These are phyloP conservation scores for Syrmaticus mikado DNA, from an alignment of 2,113 vertebrate genomes.

Conservation along the genomic window DNA sequence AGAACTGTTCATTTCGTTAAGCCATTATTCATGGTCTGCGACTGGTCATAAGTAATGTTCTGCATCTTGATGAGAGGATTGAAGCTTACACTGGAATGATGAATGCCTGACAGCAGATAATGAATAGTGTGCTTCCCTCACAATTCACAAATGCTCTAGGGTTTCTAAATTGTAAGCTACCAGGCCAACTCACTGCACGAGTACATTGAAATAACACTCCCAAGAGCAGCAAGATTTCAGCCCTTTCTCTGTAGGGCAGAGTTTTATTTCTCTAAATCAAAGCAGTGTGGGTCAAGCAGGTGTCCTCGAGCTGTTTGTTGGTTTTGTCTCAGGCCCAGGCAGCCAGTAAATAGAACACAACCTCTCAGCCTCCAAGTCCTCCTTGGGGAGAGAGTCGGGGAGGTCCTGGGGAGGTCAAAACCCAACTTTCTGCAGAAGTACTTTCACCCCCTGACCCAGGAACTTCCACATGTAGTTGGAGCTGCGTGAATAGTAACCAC, in stretches of 20 bases:
- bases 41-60: conserved; percentile 68
- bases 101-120: conserved; percentile 72
- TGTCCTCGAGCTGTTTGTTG: conserved; percentile 24
- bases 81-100: conserved; percentile 53
- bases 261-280: conserved; percentile 51
- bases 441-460: not conserved
- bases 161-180: conserved; percentile 60
- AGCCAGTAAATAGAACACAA: not conserved
- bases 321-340: not conserved
- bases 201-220: conserved; percentile 47
- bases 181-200: conserved; percentile 47
- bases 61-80: conserved; percentile 70
- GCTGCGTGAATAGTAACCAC: not conserved
- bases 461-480: not conserved
- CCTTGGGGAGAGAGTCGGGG: not conserved
- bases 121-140: conserved; percentile 64
- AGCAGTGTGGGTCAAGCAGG: conserved; percentile 45
- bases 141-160: conserved; percentile 57
- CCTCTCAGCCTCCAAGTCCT: not conserved
- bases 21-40: conserved; percentile 69
- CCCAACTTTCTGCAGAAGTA: not conserved
- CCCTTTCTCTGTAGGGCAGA: conserved; percentile 35
- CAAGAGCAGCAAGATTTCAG: conserved; percentile 59
- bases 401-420: not conserved
- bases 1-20: conserved; percentile 68